Percentiles rank a stretch among this genome's conserved stretches.
These are phyloP conservation scores for Pseudorhombus dupliciocellatus DNA, from an alignment of 2,113 vertebrate species.

Conservation along the genomic window DNA sequence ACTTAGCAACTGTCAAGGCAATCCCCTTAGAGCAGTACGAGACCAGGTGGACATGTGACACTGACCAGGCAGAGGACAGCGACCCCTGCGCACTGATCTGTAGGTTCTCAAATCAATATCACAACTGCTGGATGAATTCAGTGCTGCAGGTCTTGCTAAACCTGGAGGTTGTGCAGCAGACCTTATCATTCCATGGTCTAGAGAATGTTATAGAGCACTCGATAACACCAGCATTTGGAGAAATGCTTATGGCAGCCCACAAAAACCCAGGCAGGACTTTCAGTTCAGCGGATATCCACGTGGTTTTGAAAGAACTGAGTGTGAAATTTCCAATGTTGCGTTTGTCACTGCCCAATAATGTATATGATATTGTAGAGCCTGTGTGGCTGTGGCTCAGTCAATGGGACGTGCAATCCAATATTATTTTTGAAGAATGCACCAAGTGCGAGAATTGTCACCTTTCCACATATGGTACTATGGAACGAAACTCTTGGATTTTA, in stretches of 20 bases:
- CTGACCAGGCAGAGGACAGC: not conserved
- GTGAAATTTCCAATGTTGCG: not conserved
- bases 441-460: not conserved
- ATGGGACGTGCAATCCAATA: not conserved
- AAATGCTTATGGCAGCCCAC: not conserved
- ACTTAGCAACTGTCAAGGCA: no score
- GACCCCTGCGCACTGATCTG: not conserved
- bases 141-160: not conserved
- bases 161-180: not conserved
- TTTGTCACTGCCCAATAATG: not conserved
- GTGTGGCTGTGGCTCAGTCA: not conserved
- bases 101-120: not conserved
- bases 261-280: not conserved
- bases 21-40: no score
- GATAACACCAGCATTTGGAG: not conserved
- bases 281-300: not conserved
- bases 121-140: not conserved
- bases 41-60: no score
- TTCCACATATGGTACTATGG: not conserved
- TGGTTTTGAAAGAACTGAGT: not conserved
- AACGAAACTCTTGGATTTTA: not conserved
- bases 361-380: not conserved
- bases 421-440: not conserved
- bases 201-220: not conserved
- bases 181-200: not conserved